Conservation (phyloP, 1,140 invertebrate genomes). For the Trachymyrmex septentrionalis region DNA sequence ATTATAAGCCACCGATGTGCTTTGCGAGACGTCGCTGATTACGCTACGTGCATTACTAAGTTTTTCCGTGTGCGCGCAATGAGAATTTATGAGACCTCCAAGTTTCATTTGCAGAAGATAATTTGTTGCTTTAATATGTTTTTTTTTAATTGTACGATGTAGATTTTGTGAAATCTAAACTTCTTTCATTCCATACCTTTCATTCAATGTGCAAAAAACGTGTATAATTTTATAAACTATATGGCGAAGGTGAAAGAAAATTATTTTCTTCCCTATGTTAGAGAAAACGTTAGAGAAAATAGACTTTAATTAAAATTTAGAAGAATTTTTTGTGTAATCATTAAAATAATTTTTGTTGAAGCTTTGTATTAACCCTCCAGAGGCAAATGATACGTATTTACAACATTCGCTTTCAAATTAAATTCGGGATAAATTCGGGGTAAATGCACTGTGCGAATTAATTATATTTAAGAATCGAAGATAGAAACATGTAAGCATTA, state of each 20-base stretch:
- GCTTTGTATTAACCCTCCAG: too few species aligned
- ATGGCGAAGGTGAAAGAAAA: background rate
- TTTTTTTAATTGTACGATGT: background rate
- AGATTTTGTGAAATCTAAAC: background rate
- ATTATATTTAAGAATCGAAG: too few species aligned
- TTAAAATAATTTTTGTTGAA: background rate
- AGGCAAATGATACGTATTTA: too few species aligned
- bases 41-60: background rate
- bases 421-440: too few species aligned
- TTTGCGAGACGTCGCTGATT: background rate
- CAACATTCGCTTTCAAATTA: too few species aligned
- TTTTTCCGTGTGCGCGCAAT: background rate
- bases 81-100: background rate
- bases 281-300: background rate
- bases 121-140: background rate
- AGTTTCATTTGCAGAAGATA: background rate
- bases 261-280: background rate
- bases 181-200: background rate
- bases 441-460: too few species aligned
- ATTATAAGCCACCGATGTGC: conserved; percentile 19
- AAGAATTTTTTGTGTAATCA: background rate
- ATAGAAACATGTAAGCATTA: too few species aligned
- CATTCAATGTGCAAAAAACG: background rate
- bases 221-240: background rate
- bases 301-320: background rate